Evolutionary conservation across 2,113 vertebrate genomes (phyloP).

Genomic region (Grantiella picta): DNA sequence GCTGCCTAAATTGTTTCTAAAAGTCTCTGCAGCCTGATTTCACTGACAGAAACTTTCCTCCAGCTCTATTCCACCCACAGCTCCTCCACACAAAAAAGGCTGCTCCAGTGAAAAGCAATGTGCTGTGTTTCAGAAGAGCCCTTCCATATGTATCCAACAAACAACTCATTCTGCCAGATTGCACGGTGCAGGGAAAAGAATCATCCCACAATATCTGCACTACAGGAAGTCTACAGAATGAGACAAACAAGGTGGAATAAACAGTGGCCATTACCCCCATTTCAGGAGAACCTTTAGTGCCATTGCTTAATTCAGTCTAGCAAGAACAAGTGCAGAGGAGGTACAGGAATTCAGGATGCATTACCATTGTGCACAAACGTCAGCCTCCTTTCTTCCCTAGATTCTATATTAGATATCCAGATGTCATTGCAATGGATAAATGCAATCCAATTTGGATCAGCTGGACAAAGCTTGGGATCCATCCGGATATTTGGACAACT

Average conservation of each 20-base stretch:
- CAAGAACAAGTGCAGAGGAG: constrained; percentile 3
- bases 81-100: neutral
- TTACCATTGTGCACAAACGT: constrained; percentile 82
- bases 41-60: constrained; percentile 12
- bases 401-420: constrained; percentile 79
- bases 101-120: neutral
- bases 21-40: neutral
- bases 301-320: neutral
- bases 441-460: constrained; percentile 81
- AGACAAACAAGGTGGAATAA: neutral
- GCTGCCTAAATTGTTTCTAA: neutral
- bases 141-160: neutral
- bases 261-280: neutral
- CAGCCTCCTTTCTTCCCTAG: constrained; percentile 77
- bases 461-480: constrained; percentile 82
- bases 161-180: neutral
- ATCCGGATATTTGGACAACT: constrained; percentile 83
- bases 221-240: neutral
- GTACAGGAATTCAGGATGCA: neutral
- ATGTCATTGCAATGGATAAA: constrained; percentile 83
- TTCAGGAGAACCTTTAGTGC: neutral
- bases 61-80: constrained; percentile 43
- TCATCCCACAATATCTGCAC: neutral
- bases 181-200: neutral
- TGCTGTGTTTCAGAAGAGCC: neutral